Base-by-base conservation (phyloP, 1,140 invertebrate genomes). In the Hestina assimilis region DNA sequence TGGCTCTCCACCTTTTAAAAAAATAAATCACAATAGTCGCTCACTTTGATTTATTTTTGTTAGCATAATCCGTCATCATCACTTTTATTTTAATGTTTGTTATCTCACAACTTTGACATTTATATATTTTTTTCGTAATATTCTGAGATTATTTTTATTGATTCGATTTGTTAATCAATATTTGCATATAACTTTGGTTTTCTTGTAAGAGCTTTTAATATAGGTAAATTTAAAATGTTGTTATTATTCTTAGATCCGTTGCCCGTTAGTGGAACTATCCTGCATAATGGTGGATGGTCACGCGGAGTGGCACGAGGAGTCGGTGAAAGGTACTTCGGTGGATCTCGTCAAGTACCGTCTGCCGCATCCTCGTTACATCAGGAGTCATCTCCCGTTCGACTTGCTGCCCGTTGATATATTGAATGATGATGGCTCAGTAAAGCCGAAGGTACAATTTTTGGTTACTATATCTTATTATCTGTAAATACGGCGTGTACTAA, bases 301-400 rank as follows among this genome's bases (percentile, higher is more conserved):
- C 63, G 78, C 87, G 23, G 79, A 90, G 33, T 90, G 90, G 88
- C 83, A 86, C 51, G 79, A 87, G 38, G 85, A 89, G 54, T 83
- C 87, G 0, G 81, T 90, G n/a, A 71, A 77, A 52, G 87, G 92
- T 0, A 91, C 94, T 26, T 92, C 93, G 0, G 91, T 96, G 3
- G 92, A 94, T 46, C 89, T 92, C 63, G 92, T 95, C 5, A 91
- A 92, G 53, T 64, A 87, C 43, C 92, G 92, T 9, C 83, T 92
- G 66, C 83, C 92, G 20, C 91, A 92, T 7, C 94, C 94, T 0
- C 89, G 95, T 51, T 95, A 92, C 60, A 91, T 96, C 19, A 95
- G 95, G 66, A 93, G 93, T n/a, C 96, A 97, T 79, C 85, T 97
- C 14, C 93, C 95, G 0, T 92, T 92, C 84, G 90, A 92, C 21